These are phyloP conservation scores for Pangasius mekongensis DNA, from an alignment of 2,797 vertebrate species.

Conservation along the genomic window DNA sequence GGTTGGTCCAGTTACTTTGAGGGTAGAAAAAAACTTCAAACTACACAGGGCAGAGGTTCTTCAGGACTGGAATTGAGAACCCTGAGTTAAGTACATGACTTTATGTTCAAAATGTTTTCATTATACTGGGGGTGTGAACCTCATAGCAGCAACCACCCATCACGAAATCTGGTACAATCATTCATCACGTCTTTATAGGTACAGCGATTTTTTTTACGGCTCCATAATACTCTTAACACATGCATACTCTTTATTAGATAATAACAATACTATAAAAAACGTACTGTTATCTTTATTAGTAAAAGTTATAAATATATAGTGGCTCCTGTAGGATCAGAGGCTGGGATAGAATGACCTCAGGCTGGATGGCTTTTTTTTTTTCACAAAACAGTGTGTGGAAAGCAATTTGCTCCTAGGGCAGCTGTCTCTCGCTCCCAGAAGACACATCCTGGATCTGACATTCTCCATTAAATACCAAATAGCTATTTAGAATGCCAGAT, in stretches of 20 bases:
- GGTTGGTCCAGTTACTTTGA: background rate
- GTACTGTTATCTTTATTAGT: background rate
- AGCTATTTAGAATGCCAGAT: slow-evolving; percentile 12
- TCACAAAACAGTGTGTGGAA: slow-evolving; percentile 19
- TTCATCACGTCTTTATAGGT: background rate
- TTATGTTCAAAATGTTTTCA: background rate
- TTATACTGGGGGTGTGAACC: background rate
- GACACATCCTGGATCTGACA: slow-evolving; percentile 37
- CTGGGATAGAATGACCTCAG: background rate
- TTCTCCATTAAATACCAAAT: slow-evolving; percentile 49
- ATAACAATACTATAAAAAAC: background rate
- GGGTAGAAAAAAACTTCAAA: background rate
- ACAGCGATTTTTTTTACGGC: background rate
- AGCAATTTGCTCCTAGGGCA: background rate
- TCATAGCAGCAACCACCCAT: background rate
- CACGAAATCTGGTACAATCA: background rate
- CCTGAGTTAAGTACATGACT: background rate
- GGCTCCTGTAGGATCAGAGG: background rate
- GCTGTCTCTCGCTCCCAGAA: slow-evolving; percentile 4
- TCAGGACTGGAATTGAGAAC: background rate
- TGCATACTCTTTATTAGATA: background rate
- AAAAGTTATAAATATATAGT: background rate
- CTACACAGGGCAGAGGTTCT: background rate
- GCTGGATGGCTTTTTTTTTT: background rate
- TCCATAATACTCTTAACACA: background rate